Evolutionary conservation across 1,140 invertebrate species (phyloP).

Genomic region (Drosophila sechellia): DNA sequence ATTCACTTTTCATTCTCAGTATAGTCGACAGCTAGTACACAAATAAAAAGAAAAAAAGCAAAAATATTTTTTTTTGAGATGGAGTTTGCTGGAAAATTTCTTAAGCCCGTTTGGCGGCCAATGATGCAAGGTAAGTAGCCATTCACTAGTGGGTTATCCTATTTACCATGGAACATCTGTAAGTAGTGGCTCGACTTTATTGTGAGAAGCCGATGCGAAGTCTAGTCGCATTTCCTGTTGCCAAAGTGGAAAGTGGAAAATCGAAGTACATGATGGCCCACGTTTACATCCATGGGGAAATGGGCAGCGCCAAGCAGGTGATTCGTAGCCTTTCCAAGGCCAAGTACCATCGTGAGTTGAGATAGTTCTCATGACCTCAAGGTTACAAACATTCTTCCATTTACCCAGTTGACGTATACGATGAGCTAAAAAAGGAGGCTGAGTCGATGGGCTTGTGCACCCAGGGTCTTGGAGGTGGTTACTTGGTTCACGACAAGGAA

Average conservation of each 20-base stretch:
- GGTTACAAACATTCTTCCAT: no score
- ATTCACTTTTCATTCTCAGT: neutral
- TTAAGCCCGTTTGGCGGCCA: slow-evolving; percentile 41
- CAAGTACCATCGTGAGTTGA: slow-evolving; percentile 60
- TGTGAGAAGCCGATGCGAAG: slow-evolving; percentile 5
- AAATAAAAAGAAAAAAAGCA: slow-evolving; percentile 1
- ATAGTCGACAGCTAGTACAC: slow-evolving; percentile 2
- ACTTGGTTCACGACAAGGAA: slow-evolving; percentile 38
- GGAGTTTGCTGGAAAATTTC: slow-evolving; percentile 39
- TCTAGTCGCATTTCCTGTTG: slow-evolving; percentile 26
- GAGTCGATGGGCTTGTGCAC: slow-evolving; percentile 34
- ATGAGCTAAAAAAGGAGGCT: slow-evolving; percentile 42
- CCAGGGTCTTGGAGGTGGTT: slow-evolving; percentile 57
- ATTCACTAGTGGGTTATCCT: no score
- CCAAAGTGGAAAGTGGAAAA: slow-evolving; percentile 42
- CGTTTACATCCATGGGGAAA: slow-evolving; percentile 58
- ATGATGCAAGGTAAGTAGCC: slow-evolving; percentile 16
- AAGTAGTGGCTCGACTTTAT: slow-evolving; percentile 32
- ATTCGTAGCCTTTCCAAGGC: slow-evolving; percentile 31
- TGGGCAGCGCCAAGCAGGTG: slow-evolving; percentile 37
- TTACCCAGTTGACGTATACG: slow-evolving; percentile 55
- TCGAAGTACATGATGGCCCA: slow-evolving; percentile 55
- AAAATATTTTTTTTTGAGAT: slow-evolving; percentile 22
- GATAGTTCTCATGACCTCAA: neutral
- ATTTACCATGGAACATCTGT: neutral